Evolutionary conservation across 1,140 invertebrate genomes (phyloP), one percentile per base, ranked within the genome.

Genomic region (Bathynomus jamesi): DNA sequence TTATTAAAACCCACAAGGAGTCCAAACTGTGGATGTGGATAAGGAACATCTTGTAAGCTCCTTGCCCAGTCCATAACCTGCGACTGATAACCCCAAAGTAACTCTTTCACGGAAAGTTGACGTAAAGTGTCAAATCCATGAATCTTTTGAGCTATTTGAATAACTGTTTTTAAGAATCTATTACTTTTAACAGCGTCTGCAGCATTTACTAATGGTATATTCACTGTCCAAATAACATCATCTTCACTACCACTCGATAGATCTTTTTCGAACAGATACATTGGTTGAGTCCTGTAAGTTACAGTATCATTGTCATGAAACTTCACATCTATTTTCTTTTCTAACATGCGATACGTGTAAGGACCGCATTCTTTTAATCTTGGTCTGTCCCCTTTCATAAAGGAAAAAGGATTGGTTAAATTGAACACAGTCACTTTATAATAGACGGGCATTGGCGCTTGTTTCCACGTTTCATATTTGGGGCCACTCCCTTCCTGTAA

Each of bases 31-130:
- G 94, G 92, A 79, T 93, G 95, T 0, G 92, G 92, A 53, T 93
- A 80, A 77, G 93, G 94, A 79, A 95, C 92, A 80, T 94, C 92
- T 78, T 93, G 91, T 89, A 21, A 95, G 89, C 75, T 91, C 89
- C 81, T 94, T 92, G 68, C 91, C 91, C 28, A 94, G 82, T 77
- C 76, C 78, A 93, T 93, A 0, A 95, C 83, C 21, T 94, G 82
- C 0, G 92, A 91, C 81, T 96, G 94, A 80, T 96, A 96, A 0
- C 95, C 95, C 92, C 93, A 98, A 0, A 96, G 84, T 28, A 96
- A 82, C 78, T 97, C 92, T 0, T 89, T 89, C 0, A 96, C 89
- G 0, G 90, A 90, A 0, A 93, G 90, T 74, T 90, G 89, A 3
- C 94, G 91, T 81, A 97, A 94, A 0, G 94, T 90, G 78, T 93